Base-by-base conservation (phyloP, 1,140 invertebrate species). In the Drosophila mayri region DNA sequence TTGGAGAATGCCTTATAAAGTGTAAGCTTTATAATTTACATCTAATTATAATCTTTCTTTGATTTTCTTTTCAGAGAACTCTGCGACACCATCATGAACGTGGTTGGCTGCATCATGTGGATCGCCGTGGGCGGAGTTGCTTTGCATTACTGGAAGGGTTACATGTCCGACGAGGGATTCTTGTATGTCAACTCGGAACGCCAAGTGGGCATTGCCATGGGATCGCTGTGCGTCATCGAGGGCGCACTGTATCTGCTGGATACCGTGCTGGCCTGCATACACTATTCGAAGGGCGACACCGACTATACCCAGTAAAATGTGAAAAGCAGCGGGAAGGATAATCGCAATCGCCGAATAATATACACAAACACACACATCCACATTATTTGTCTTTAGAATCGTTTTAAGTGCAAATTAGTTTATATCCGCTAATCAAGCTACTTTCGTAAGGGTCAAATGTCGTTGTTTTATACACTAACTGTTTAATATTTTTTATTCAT, bases 131-230 rank as follows among this genome's bases (percentile, higher is more conserved):
- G 97, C 3, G 97, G 96, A 3, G 96, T 96, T 22, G 96, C 96
- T 0, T 93, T 97, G 20, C 97, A 98, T 92, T 98, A 97, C 92
- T 98, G 97, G 97, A 95, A 95, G 60, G 97, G 97, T 10, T 97
- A 97, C 93, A 94, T 95, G 91, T 94, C 94, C 18, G 96, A 97
- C 78, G 95, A 97, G 80, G 96, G 96, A 78, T 96, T 94, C 91
- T 93, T 94, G 30, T 93, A 94, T 49, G 94, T 95, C 2, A 88
- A 91, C 44, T 94, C 95, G 4, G 96, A 97, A 91, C 94, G 95
- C 93, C 95, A 96, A 92, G 96, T 96, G 40, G 97, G 97, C 66
- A 92, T 98, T 44, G 96, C 96, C 4, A 93, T 97, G 52, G 97
- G 97, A 3, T 94, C 95, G 1, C 92, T 98, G 28, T 97, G 96